These are phyloP conservation scores for Drosophila ochracea DNA, from an alignment of 2,888 invertebrate genomes.

Conservation along the genomic window DNA sequence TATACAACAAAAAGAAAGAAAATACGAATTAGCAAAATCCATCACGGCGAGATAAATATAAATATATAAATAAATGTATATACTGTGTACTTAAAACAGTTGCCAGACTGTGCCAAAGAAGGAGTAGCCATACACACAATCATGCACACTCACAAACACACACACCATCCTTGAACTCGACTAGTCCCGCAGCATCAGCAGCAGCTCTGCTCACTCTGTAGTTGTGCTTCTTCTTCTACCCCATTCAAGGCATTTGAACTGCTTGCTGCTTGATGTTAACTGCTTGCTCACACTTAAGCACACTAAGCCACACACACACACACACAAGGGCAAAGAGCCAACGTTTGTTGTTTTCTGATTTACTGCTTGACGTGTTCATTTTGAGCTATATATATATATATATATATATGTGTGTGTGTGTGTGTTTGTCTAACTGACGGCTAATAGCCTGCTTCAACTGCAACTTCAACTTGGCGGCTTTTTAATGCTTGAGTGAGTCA, in stretches of 20 bases:
- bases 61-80: too few species aligned
- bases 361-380: slow-evolving; percentile 27
- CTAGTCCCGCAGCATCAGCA: neutral
- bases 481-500: slow-evolving; percentile 64
- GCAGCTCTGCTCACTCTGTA: neutral
- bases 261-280: neutral
- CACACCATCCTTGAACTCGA: neutral
- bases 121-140: neutral
- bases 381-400: neutral
- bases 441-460: slow-evolving; percentile 23
- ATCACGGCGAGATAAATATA: neutral
- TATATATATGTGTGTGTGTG: neutral
- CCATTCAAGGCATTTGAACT: neutral
- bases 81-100: neutral
- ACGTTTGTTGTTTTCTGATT: slow-evolving; percentile 19
- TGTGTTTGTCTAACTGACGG: slow-evolving; percentile 14
- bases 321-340: neutral
- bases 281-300: neutral
- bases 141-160: neutral
- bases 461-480: slow-evolving; percentile 50
- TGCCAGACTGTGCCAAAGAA: neutral
- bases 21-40: neutral
- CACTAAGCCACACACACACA: neutral
- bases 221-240: neutral
- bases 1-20: neutral